These are phyloP conservation scores for Procavia capensis DNA, from an alignment of 2,113 vertebrate genomes.

Conservation along the genomic window DNA sequence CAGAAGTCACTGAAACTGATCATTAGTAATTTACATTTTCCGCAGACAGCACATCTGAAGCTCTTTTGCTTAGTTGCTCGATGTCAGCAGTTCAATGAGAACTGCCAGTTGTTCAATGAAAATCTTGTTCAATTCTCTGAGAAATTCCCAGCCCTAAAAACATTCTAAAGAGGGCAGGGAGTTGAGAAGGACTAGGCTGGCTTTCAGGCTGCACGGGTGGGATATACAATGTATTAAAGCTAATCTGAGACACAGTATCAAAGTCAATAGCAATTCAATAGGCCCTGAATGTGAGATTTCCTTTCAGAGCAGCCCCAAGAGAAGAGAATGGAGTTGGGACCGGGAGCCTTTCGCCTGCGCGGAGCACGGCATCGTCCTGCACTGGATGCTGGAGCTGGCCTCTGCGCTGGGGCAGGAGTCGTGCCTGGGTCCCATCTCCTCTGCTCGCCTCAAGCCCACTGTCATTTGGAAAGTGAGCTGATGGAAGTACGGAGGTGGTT, in stretches of 20 bases:
- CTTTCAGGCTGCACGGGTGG: neutral
- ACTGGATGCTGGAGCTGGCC: neutral
- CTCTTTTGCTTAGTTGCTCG: slow-evolving; percentile 32
- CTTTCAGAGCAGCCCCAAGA: neutral
- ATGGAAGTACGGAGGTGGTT: neutral
- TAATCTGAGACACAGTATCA: slow-evolving; percentile 24
- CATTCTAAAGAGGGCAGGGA: neutral
- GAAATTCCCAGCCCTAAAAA: slow-evolving; percentile 33
- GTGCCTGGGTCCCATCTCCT: neutral
- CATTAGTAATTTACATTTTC: slow-evolving; percentile 64
- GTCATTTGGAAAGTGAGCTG: neutral
- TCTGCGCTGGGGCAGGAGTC: neutral
- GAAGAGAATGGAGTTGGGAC: neutral
- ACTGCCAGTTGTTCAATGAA: slow-evolving; percentile 50
- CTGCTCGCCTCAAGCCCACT: neutral
- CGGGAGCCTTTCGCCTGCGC: neutral
- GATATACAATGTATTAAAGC: slow-evolving; percentile 37
- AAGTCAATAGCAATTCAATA: slow-evolving; percentile 22
- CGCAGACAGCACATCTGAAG: slow-evolving; percentile 11
- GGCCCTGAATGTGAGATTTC: neutral
- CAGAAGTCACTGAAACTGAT: slow-evolving; percentile 64
- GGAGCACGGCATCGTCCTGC: neutral
- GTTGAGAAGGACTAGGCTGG: neutral
- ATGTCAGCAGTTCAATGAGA: neutral
- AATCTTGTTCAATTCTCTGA: slow-evolving; percentile 45